Conservation (phyloP, 37 sponge, comb jelly and placozoan genomes). For the Aplysina aerophoba region DNA sequence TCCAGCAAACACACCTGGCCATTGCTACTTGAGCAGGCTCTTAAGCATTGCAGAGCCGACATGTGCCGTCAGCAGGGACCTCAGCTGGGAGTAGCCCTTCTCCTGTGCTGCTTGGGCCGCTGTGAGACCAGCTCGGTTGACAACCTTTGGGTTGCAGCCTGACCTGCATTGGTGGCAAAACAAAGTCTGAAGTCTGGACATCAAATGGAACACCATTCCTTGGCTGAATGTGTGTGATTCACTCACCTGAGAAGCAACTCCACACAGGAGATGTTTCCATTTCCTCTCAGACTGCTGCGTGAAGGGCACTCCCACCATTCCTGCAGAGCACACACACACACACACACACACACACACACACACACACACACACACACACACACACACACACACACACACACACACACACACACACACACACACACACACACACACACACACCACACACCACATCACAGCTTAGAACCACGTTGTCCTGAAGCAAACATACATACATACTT, state of each 20-base stretch:
- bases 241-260: constrained; percentile 61
- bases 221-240: not conserved
- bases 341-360: constrained; percentile 30
- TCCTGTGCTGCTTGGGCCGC: constrained; percentile 54
- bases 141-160: constrained; percentile 37
- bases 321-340: not conserved
- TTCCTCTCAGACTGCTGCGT: constrained; percentile 63
- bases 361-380: constrained; percentile 30
- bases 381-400: constrained; percentile 28
- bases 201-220: too few species aligned
- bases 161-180: too few species aligned
- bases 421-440: constrained; percentile 6
- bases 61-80: too few species aligned
- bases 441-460: too few species aligned
- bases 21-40: too few species aligned
- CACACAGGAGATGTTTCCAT: constrained; percentile 31
- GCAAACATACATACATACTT: too few species aligned
- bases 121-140: constrained; percentile 54
- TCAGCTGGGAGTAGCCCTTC: not conserved
- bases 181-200: too few species aligned
- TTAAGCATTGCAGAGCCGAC: too few species aligned
- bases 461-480: too few species aligned
- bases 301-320: constrained; percentile 77
- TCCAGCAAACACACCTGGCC: too few species aligned
- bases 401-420: constrained; percentile 29